Evolutionary conservation across 1,140 invertebrate genomes (phyloP), one percentile per base, ranked within the genome.

Genomic region (Monomorium pharaonis): DNA sequence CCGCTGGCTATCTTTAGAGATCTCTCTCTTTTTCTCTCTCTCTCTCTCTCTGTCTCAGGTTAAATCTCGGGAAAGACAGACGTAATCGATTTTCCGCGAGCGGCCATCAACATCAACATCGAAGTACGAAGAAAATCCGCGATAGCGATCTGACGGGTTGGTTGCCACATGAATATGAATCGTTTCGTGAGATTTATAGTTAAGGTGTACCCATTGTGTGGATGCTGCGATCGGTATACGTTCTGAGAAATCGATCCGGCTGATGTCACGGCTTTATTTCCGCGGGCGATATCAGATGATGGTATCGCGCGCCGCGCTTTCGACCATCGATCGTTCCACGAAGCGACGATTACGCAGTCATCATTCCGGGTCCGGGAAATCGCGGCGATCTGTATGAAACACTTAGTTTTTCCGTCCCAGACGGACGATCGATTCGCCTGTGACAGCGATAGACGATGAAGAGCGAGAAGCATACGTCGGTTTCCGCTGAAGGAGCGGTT

Each of bases 221-320:
- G n/a, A n/a, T n/a, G n/a, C n/a, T n/a, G n/a, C 3, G 37, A 83
- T 83, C 67, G n/a, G 78, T 27, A 83, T 83, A 83, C 63, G 30
- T 81, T 81, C 78, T 18, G 78, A 58, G 78, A 83, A 72, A 27
- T 80, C 67, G 65, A 72, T 56, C n/a, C 16, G 51, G 51, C 18
- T 83, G 78, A 83, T 83, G 78, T 83, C 78, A 83, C 78, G 78
- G 72, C 72, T 83, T 83, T 83, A 83, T 83, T 83, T 58, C 78
- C 78, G 78, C 51, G 51, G 54, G 67, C 51, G 56, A 12, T 74
- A 74, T 58, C 58, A 83, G 67, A 83, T n/a, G 37, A 37, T 56
- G 37, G 0, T 70, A 81, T 81, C 78, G 44, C 37, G 37, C 37
- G 3, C 3, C 3, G 3, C 44, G 67, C 67, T 56, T 83, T 74